Base-by-base conservation (phyloP, 2,113 vertebrate genomes). In the Chlamydotis undulata region DNA sequence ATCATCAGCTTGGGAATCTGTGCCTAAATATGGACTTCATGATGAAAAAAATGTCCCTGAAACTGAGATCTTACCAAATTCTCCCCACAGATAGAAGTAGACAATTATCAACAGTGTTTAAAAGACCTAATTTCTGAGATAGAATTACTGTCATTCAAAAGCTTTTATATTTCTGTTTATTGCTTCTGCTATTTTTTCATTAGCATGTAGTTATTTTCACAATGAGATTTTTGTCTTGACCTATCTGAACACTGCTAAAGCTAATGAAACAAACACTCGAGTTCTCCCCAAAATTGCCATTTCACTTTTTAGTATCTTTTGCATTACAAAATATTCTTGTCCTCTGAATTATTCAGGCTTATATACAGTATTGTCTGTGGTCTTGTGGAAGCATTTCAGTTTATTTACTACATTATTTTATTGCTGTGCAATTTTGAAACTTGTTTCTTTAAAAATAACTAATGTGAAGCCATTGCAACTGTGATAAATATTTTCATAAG, bases 31-130 rank as follows among this genome's bases (percentile, higher is more conserved):
- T 52, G 50, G 77, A 76, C 26, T 87, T 93, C 10, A 49, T 18
- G 39, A 94, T 39, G 24, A 73, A 80, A 94, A 94, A 33, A 88
- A 87, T 49, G 22, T 31, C 49, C 79, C 57, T 45, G 29, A 93
- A 64, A 24, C 49, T 89, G 39, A 95, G 90, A 85, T 89, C 37
- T 49, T 16, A 88, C 43, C 37, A 94, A 94, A 89, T 67, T 87
- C 14, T 86, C 39, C 35, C 12, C 41, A 70, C 31, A 76, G 24
- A 86, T 0, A 90, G 45, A 83, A 61, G 19, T 17, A 85, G 19
- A 70, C 19, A 76, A 75, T 53, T 91, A 16, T 84, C 43, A 87
- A 39, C 9, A 31, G n/a, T 31, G 50, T 55, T 57, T 59, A 63
- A 65, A 83, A 61, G 6, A 49, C 25, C 14, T 57, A 43, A 53